Evolutionary conservation across 2,888 invertebrate genomes (phyloP).

Genomic region (Platynereis dumerilii): DNA sequence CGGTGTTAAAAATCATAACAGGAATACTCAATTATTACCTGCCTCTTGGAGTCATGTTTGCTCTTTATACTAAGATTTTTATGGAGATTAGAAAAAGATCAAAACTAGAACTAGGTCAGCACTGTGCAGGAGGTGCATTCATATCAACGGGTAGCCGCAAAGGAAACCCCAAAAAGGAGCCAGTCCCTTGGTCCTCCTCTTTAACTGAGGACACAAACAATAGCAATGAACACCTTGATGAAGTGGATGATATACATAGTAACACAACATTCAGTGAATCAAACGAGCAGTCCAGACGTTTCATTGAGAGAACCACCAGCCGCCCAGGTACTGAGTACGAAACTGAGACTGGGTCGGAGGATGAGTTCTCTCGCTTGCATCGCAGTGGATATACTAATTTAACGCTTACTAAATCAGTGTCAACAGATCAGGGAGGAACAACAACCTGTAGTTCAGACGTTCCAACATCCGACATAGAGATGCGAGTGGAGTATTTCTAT

Average conservation of each 20-base stretch:
- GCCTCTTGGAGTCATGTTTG: slow-evolving; percentile 66
- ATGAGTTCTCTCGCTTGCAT: slow-evolving; percentile 31
- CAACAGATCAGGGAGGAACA: background rate
- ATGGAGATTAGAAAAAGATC: slow-evolving; percentile 65
- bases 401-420: slow-evolving; percentile 10
- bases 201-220: slow-evolving; percentile 39
- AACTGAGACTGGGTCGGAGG: slow-evolving; percentile 38
- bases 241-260: background rate
- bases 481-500: slow-evolving; percentile 55
- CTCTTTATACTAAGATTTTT: slow-evolving; percentile 65
- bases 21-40: slow-evolving; percentile 67
- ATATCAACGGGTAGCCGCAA: slow-evolving; percentile 2
- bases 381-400: slow-evolving; percentile 17
- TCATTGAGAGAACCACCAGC: background rate
- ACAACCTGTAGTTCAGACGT: slow-evolving; percentile 13
- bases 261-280: slow-evolving; percentile 5
- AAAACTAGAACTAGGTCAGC: slow-evolving; percentile 58
- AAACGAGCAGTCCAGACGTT: slow-evolving; percentile 8
- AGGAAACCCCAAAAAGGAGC: slow-evolving; percentile 5
- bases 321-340: slow-evolving; percentile 34
- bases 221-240: slow-evolving; percentile 15
- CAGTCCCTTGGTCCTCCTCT: slow-evolving; percentile 12
- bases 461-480: slow-evolving; percentile 22
- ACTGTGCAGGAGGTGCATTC: slow-evolving; percentile 39
- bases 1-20: slow-evolving; percentile 64